These are phyloP conservation scores for Puma concolor DNA, from an alignment of 2,113 vertebrate genomes.

Conservation along the genomic window DNA sequence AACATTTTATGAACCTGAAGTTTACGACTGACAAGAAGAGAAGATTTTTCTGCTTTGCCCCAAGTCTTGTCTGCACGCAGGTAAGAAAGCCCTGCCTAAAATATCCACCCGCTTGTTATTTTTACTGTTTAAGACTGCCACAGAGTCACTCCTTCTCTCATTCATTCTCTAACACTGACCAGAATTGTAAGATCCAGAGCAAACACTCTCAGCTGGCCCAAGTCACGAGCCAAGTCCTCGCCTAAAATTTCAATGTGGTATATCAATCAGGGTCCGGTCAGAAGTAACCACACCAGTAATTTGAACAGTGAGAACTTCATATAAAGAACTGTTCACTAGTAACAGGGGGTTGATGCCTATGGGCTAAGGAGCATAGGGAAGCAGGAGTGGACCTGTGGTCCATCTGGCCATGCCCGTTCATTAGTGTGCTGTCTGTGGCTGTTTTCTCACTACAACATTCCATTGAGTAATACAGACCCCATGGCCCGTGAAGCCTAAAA, in stretches of 20 bases:
- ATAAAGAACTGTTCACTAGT: background rate
- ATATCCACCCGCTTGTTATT: background rate
- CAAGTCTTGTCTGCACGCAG: background rate
- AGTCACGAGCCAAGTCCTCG: background rate
- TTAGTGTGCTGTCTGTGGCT: background rate
- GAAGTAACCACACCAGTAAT: background rate
- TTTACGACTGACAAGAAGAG: background rate
- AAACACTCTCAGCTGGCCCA: background rate
- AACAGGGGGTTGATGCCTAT: background rate
- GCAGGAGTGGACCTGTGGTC: background rate
- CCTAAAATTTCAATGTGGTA: background rate
- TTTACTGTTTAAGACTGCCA: background rate
- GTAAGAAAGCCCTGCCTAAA: background rate
- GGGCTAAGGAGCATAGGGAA: background rate
- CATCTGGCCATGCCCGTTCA: fast-evolving
- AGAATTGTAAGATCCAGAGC: background rate
- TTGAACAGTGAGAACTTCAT: background rate
- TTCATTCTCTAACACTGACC: background rate
- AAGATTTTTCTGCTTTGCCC: background rate
- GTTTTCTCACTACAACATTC: background rate
- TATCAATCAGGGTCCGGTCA: background rate
- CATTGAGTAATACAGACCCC: background rate
- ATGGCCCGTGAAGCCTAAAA: background rate
- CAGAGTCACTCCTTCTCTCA: background rate
- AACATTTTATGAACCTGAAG: background rate